A percentile compares a stretch with the other conserved stretches of the same genome.
Conservation (phyloP, 2,888 invertebrate genomes). For the Rotaria macrura region DNA sequence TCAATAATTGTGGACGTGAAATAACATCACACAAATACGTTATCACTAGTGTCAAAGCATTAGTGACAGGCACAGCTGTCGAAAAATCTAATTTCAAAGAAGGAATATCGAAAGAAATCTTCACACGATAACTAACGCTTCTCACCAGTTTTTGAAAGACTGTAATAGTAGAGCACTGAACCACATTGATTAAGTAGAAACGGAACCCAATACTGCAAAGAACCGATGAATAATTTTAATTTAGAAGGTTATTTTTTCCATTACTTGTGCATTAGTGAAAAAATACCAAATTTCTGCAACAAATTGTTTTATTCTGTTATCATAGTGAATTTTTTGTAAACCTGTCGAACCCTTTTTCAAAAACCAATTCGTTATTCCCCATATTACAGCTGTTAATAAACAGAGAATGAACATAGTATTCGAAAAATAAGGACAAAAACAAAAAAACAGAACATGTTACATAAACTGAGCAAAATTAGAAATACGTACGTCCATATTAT, state of each 20-base stretch:
- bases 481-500: too few relatives aligned
- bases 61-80: neutral
- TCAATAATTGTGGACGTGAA: neutral
- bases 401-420: neutral
- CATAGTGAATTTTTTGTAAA: neutral
- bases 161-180: neutral
- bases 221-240: neutral
- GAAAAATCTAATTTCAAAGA: neutral
- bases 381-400: neutral
- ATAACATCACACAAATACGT: neutral
- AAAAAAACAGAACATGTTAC: neutral
- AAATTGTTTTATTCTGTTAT: conserved; percentile 2
- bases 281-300: neutral
- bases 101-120: neutral
- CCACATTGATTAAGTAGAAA: neutral
- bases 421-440: too few relatives aligned
- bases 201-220: neutral
- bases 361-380: conserved; percentile 10
- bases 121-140: neutral
- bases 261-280: neutral
- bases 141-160: neutral
- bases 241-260: neutral
- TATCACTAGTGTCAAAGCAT: neutral
- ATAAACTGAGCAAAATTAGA: too few relatives aligned
- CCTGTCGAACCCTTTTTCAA: neutral